Conservation (phyloP, 2,797 vertebrate genomes). For the Clarias fuscus region DNA sequence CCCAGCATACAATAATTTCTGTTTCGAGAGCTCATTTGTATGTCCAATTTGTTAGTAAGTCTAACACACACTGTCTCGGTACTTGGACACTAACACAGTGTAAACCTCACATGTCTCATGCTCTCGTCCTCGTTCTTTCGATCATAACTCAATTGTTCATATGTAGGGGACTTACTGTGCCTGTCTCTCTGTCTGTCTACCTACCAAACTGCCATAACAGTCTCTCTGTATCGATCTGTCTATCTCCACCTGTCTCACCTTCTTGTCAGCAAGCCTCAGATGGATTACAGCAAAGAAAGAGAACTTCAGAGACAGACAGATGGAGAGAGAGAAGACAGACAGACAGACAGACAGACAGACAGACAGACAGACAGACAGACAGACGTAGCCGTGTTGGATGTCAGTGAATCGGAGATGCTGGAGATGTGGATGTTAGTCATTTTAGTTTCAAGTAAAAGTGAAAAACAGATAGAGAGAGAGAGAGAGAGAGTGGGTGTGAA, state of each 20-base stretch:
- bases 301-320: conserved; percentile 1
- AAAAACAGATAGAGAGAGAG: conserved; percentile 17
- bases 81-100: too few species aligned
- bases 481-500: conserved; percentile 43
- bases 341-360: background rate
- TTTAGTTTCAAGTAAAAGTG: conserved; percentile 52
- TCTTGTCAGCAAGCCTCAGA: background rate
- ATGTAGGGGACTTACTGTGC: too few species aligned
- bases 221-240: background rate
- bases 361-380: background rate
- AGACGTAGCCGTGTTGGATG: conserved; percentile 23
- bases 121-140: too few species aligned
- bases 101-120: too few species aligned
- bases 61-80: too few species aligned
- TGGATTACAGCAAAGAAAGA: background rate
- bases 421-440: conserved; percentile 43
- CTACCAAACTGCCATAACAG: background rate
- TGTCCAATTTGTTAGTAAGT: too few species aligned
- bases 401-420: conserved; percentile 32
- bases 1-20: too few species aligned
- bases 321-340: background rate
- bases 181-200: too few species aligned
- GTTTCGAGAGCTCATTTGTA: too few species aligned
- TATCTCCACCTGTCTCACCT: background rate
- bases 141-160: too few species aligned